Base-by-base conservation (phyloP, 1,140 invertebrate species). In the Drosophila parvula region DNA sequence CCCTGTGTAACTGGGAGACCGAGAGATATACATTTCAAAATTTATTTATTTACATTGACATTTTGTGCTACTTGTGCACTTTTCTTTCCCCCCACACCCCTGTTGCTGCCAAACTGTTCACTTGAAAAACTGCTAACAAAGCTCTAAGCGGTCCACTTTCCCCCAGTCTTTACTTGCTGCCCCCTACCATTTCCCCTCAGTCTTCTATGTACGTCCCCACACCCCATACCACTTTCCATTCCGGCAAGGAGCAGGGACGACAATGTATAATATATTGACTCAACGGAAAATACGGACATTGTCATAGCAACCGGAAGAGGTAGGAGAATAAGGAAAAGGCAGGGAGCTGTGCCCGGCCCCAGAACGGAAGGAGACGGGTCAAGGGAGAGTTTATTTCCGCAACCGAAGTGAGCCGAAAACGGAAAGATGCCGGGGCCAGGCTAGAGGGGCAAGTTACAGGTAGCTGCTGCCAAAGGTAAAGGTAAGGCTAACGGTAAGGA, bases 11-110 rank as follows among this genome's bases (percentile, higher is more conserved):
- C 6, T n/a, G 10, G 5, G 38, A 63, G 41, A 84, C 74, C 77
- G 30, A 63, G 59, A 68, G 73, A 78, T 77, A 86, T 86, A 88
- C 79, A 76, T 88, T 86, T 86, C 82, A 79, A 85, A 86, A 86
- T 86, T 82, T 86, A 86, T 86, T 86, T 86, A 86, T 86, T 86
- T 86, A 86, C 82, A 86, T 86, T 86, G 83, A 86, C 82, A 86
- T 86, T 86, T 86, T 86, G 75, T 86, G 82, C 82, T 88, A 86
- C 83, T 85, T 82, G 79, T 82, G 83, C 82, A 88, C 62, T 88
- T 88, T 63, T 88, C 81, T 59, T 57, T 44, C 5, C 56, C 44
- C 22, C 36, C 44, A 9, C 11, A 40, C n/a, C 18, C 14, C 60
- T 27, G 18, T 44, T 9, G 12, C 36, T 50, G 12, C 57, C 48